Evolutionary conservation across 2,888 invertebrate genomes (phyloP).

Genomic region (Drosophila anomalipes): DNA sequence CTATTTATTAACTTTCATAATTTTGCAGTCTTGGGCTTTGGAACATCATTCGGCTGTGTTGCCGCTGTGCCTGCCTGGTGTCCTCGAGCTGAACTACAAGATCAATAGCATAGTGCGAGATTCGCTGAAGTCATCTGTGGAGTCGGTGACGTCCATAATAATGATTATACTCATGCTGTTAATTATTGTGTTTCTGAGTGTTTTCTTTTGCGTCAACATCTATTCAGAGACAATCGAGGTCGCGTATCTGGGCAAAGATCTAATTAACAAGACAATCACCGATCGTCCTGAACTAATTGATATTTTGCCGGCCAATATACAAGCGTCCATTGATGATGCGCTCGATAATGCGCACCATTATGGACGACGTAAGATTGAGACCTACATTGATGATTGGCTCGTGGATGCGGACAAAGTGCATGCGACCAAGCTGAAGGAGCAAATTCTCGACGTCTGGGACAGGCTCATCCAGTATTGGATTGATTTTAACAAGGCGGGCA

Average conservation of each 20-base stretch:
- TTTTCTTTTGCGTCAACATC: constrained; percentile 91
- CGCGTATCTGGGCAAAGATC: constrained; percentile 94
- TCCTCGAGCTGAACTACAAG: constrained; percentile 89
- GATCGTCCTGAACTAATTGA: constrained; percentile 94
- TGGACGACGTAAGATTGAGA: constrained; percentile 95
- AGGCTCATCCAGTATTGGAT: constrained; percentile 97
- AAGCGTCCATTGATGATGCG: constrained; percentile 92
- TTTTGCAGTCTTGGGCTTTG: constrained; percentile 85
- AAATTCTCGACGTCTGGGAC: constrained; percentile 97
- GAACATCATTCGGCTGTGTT: constrained; percentile 88
- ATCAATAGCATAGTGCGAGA: constrained; percentile 88
- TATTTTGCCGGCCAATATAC: constrained; percentile 89
- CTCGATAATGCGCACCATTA: constrained; percentile 97
- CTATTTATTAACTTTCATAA: background rate
- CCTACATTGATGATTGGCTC: constrained; percentile 92
- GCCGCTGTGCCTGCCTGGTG: constrained; percentile 92
- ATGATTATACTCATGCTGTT: constrained; percentile 94
- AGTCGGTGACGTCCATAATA: constrained; percentile 93
- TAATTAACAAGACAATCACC: constrained; percentile 94
- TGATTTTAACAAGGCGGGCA: constrained; percentile 87
- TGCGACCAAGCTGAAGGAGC: constrained; percentile 93
- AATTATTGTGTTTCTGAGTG: constrained; percentile 91
- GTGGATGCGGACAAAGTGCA: constrained; percentile 93
- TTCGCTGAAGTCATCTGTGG: constrained; percentile 91
- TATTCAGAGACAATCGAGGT: constrained; percentile 97